Percentiles rank a stretch among this genome's conserved stretches.
Evolutionary conservation across 2,113 vertebrate species (phyloP).

Genomic region (Megaceryle maxima): DNA sequence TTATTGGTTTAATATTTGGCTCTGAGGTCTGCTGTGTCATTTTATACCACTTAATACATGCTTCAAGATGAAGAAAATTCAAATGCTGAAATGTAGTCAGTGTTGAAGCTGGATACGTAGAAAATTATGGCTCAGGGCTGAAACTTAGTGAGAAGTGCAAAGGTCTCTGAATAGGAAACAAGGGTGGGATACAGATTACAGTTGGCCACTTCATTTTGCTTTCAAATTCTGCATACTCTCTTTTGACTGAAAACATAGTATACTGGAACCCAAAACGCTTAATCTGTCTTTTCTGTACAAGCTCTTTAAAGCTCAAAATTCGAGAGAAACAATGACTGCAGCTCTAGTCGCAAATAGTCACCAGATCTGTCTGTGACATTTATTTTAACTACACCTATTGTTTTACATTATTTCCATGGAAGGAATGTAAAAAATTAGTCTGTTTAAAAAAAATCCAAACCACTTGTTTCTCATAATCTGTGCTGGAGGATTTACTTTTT

Average conservation of each 20-base stretch:
- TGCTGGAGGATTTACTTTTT: background rate
- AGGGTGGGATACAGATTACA: fast-evolving
- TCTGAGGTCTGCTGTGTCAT: background rate
- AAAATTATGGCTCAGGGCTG: background rate
- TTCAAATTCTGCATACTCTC: background rate
- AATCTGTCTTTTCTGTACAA: background rate
- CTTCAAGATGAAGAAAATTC: background rate
- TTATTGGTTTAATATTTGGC: background rate
- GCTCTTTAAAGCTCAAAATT: background rate
- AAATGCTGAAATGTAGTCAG: background rate
- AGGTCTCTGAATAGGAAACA: background rate
- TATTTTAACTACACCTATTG: background rate
- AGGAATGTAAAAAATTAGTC: background rate
- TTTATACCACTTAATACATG: background rate
- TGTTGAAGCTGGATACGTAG: background rate
- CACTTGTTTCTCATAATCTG: background rate
- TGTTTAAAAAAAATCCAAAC: background rate
- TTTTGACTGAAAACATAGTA: background rate
- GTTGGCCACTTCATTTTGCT: background rate
- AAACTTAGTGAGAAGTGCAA: background rate
- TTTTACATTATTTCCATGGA: background rate
- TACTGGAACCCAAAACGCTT: background rate
- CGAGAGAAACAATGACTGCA: background rate
- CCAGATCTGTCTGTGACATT: background rate
- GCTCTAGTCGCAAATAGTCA: background rate